phyloP scores from a whole-genome alignment of 2,797 vertebrate genomes.

The Amniataba percoides region DNA sequence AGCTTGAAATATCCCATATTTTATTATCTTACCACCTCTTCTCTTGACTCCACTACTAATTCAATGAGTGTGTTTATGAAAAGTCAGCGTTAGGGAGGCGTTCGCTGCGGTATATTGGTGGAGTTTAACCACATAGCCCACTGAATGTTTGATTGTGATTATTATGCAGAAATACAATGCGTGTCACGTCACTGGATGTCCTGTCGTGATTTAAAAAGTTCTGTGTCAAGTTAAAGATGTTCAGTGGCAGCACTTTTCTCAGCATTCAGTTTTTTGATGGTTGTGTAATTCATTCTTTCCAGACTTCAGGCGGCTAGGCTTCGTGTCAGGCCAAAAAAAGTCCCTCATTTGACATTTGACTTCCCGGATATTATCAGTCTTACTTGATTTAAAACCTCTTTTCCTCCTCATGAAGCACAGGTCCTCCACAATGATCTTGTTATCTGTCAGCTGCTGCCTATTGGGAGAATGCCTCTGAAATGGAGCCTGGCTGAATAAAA shows the following conservation, averaged over 20 bases:
- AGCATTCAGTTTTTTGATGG: background rate
- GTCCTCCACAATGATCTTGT: background rate
- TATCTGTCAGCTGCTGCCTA: conserved; percentile 7
- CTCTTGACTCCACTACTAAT: background rate
- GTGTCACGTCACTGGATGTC: background rate
- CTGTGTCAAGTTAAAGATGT: background rate
- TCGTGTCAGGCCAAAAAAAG: background rate
- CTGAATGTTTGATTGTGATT: background rate
- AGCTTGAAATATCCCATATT: conserved; percentile 40
- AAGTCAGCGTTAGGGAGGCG: background rate
- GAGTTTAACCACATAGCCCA: background rate
- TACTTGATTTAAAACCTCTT: background rate
- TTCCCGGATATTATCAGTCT: background rate
- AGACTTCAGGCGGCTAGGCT: background rate
- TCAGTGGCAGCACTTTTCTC: background rate
- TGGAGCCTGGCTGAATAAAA: background rate
- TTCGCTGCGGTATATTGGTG: background rate
- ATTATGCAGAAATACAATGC: background rate
- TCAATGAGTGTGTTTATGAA: conserved; percentile 2
- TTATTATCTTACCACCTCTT: conserved; percentile 2
- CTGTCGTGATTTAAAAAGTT: background rate
- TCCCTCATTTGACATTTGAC: conserved; percentile 6
- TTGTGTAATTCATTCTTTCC: background rate
- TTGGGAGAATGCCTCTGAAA: background rate
- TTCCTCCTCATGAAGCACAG: background rate